Evolutionary conservation across 2,113 vertebrate species (phyloP).

Genomic region (Engraulis encrasicolus): DNA sequence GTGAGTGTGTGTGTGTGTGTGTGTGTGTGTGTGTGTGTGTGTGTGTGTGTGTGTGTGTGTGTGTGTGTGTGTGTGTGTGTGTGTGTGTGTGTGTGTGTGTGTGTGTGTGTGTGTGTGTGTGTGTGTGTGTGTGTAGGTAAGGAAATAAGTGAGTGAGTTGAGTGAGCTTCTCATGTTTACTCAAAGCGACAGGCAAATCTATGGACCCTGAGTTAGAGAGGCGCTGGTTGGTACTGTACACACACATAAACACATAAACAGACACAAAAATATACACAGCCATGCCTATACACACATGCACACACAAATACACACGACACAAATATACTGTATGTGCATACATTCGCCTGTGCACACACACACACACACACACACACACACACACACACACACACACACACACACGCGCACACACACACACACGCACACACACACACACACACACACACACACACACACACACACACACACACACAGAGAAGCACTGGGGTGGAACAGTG

Average conservation of each 20-base stretch:
- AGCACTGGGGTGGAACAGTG: conserved; percentile 33
- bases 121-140: not conserved
- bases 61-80: not conserved
- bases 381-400: not conserved
- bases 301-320: too few relatives aligned
- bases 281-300: too few relatives aligned
- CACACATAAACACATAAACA: too few relatives aligned
- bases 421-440: too few relatives aligned
- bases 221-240: not conserved
- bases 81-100: not conserved
- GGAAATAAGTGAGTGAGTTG: not conserved
- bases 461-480: too few relatives aligned
- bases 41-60: not conserved
- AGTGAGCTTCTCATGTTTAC: conserved; percentile 29
- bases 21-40: not conserved
- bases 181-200: conserved; percentile 47
- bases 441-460: not conserved
- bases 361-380: too few relatives aligned
- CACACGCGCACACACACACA: not conserved
- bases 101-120: conserved; percentile 2
- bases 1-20: not conserved
- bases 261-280: too few relatives aligned
- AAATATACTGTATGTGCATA: not conserved
- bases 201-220: not conserved
- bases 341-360: too few relatives aligned